Conservation (phyloP, 2,113 vertebrate species). For the human (Homo sapiens) region DNA sequence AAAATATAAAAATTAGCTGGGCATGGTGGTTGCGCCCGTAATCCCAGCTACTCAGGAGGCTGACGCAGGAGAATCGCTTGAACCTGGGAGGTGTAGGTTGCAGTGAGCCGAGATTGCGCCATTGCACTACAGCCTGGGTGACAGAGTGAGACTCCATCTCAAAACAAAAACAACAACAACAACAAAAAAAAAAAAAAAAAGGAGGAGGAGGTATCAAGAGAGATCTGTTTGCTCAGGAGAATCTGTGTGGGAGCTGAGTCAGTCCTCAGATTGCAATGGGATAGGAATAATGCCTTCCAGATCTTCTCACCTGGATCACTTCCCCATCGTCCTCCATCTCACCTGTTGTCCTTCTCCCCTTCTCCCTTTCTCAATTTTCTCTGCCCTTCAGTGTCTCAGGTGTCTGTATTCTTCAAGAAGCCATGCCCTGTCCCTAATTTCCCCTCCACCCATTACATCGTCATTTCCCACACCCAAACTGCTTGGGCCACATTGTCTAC, state of each 20-base stretch:
- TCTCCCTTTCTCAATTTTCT: not conserved
- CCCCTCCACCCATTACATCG: not conserved
- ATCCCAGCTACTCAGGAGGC: no score
- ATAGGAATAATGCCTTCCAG: not conserved
- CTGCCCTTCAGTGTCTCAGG: not conserved
- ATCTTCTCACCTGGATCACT: not conserved
- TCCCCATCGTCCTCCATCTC: not conserved
- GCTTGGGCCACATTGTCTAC: not conserved
- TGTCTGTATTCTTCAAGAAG: not conserved
- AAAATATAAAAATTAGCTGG: no score
- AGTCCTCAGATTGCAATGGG: not conserved
- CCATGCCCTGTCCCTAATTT: not conserved
- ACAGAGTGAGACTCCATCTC: no score
- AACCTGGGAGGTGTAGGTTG: no score
- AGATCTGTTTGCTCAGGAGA: not conserved
- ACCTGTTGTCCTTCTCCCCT: not conserved
- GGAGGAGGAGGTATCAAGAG: not conserved
- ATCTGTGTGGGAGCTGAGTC: conserved; percentile 21
- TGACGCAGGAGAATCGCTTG: no score
- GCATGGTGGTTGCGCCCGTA: no score
- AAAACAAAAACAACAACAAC: no score
- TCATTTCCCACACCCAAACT: not conserved
- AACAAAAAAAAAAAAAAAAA: not conserved
- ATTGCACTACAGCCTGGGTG: no score
- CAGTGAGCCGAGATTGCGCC: no score